Evolutionary conservation across 2,797 vertebrate species (phyloP).

Genomic region (Lutjanus campechanus): DNA sequence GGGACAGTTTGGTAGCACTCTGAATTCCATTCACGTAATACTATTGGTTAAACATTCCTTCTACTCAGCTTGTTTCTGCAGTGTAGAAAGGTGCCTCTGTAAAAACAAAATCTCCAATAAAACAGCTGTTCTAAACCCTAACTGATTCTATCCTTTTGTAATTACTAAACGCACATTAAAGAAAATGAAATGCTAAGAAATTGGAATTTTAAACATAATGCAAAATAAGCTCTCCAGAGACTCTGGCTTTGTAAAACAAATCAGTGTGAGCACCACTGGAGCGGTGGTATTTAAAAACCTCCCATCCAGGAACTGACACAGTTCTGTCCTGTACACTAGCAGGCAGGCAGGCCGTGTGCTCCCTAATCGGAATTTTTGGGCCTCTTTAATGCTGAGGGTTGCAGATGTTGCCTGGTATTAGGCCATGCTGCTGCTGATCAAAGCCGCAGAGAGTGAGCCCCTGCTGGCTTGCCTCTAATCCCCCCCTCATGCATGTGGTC

Average conservation of each 20-base stretch:
- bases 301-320: slow-evolving; percentile 71
- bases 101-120: slow-evolving; percentile 10
- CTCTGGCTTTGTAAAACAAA: slow-evolving; percentile 61
- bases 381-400: slow-evolving; percentile 79
- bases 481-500: slow-evolving; percentile 53
- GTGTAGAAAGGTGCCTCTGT: slow-evolving; percentile 11
- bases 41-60: slow-evolving; percentile 29
- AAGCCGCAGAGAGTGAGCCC: slow-evolving; percentile 79
- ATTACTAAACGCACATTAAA: background rate
- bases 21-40: slow-evolving; percentile 30
- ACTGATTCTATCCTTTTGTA: slow-evolving; percentile 11
- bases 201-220: slow-evolving; percentile 36
- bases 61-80: slow-evolving; percentile 16
- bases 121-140: slow-evolving; percentile 7
- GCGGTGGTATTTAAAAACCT: slow-evolving; percentile 67
- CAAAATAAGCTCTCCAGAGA: slow-evolving; percentile 47
- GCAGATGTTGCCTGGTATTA: slow-evolving; percentile 85
- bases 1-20: slow-evolving; percentile 24
- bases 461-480: slow-evolving; percentile 80
- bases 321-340: slow-evolving; percentile 69
- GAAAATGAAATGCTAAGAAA: slow-evolving; percentile 30
- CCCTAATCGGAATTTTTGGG: slow-evolving; percentile 75
- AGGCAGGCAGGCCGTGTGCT: slow-evolving; percentile 52
- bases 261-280: slow-evolving; percentile 55
- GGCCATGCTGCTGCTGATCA: slow-evolving; percentile 79